Evolutionary conservation across 2,797 vertebrate genomes (phyloP), one percentile per base, ranked within the genome.

Genomic region (Arremon aurantiirostris): DNA sequence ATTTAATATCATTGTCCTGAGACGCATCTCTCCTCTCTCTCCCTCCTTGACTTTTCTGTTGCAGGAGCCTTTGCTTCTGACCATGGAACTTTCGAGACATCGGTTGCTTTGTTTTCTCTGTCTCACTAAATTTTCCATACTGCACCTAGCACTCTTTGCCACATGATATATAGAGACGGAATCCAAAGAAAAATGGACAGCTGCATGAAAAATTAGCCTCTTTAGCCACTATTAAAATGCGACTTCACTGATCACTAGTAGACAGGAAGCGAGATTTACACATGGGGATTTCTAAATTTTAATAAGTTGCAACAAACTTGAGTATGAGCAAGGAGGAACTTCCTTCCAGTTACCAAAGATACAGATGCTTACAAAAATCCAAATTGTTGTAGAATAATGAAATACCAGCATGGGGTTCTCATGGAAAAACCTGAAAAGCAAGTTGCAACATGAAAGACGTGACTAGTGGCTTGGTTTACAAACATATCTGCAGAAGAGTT

Each of bases 221-320:
- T 64, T 68, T 15, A 46, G 41, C 27, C 27, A 9, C 12, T 65
- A 39, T 55, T 61, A 56, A 82, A 82, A 82, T 65, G 28, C 8
- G 68, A 21, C 12, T 68, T 69, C 68, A 15, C 30, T 71, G 37
- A 70, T 39, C 28, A 6, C 19, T 59, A 77, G 57, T 34, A 27
- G 56, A 68, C 93, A 95, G 94, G 93, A 95, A 95, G 82, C 86
- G 55, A 71, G 23, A 81, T 83, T 89, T 95, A 49, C 72, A 91
- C 53, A 71, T 37, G 27, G 59, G 19, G 72, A 57, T 94, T 96
- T 88, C 93, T 81, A 95, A 80, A 86, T 35, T 35, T 41, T 37
- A 60, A 73, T 65, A 81, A 11, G 12, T 95, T 92, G 71, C 78
- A 82, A 59, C 46, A 89, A 80, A 61, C 32, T 9, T 27, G 35